Percentiles rank a stretch among this genome's conserved stretches.
These are phyloP conservation scores for Ylistrum balloti DNA, from an alignment of 1,140 invertebrate genomes.

Conservation along the genomic window DNA sequence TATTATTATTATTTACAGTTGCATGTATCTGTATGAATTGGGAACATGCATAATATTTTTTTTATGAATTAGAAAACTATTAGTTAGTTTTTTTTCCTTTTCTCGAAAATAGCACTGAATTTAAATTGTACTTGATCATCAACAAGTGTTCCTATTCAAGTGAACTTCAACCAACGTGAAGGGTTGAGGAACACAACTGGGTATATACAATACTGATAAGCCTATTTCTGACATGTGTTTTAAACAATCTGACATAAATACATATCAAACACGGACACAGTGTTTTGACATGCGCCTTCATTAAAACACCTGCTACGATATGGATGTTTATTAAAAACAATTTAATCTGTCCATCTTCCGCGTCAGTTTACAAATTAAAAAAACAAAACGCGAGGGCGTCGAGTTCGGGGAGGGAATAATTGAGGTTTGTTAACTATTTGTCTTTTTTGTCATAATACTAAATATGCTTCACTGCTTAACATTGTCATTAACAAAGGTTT, in stretches of 20 bases:
- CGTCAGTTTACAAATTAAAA: not conserved
- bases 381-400: not conserved
- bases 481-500: not conserved
- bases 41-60: too few relatives aligned
- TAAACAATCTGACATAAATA: not conserved
- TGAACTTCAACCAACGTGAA: not conserved
- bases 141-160: not conserved
- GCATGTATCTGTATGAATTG: too few relatives aligned
- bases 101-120: too few relatives aligned
- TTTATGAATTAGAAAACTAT: too few relatives aligned
- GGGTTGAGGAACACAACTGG: too few relatives aligned
- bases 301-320: not conserved
- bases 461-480: not conserved
- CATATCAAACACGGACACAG: not conserved
- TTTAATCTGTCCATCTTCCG: not conserved
- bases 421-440: not conserved
- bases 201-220: not conserved
- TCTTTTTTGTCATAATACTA: not conserved
- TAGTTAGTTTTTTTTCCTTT: too few relatives aligned
- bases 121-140: too few relatives aligned
- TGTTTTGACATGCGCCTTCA: not conserved
- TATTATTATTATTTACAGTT: too few relatives aligned
- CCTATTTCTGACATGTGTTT: not conserved
- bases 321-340: not conserved
- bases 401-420: not conserved